Base-by-base conservation (phyloP, 1,140 invertebrate genomes). In the Euura lappo region DNA sequence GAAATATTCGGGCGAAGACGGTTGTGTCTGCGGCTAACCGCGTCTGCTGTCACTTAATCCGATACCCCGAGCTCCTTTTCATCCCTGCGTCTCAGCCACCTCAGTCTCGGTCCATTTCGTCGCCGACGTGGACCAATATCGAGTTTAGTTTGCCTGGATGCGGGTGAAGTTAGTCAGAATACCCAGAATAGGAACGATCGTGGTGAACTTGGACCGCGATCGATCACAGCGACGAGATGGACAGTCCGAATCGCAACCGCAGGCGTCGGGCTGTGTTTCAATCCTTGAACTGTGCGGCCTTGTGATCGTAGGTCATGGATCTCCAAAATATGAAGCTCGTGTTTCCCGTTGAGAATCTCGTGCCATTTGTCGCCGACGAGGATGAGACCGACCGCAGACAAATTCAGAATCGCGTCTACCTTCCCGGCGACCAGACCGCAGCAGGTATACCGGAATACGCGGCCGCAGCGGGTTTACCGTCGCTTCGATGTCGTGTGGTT, bases 1-100 rank as follows among this genome's bases (percentile, higher is more conserved):
- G 28, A 28, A 28, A 28, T 28, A 28, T 28, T 28, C 28, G 28
- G 28, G 28, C 28, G 28, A 28, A 28, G 28, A 28, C 28, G 28
- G 8, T 44, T 28, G 66, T 42, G 66, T 68, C 66, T 68, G 66
- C 66, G 66, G 66, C 5, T 68, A 68, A 68, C 66, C 66, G 44
- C 44, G 66, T 28, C 44, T 8, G 42, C 66, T 44, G 8, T 68
- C 44, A 10, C 28, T 28, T 8, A 68, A 68, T 68, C 66, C 66
- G 66, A 68, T 44, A 68, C 66, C 66, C 3, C 42, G 11, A 28
- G 28, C 13, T 60, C 51, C 51, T 60, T 60, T 60, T n/a, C 13
- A n/a, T 8, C 10, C 51, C 51, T 60, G 3, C 51, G 10, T n/a
- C 51, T 60, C 8, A 28, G 28, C 28, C 28, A 28, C 28, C 28